Evolutionary conservation across 2,888 invertebrate genomes (phyloP).

Genomic region (Amiota mariae): DNA sequence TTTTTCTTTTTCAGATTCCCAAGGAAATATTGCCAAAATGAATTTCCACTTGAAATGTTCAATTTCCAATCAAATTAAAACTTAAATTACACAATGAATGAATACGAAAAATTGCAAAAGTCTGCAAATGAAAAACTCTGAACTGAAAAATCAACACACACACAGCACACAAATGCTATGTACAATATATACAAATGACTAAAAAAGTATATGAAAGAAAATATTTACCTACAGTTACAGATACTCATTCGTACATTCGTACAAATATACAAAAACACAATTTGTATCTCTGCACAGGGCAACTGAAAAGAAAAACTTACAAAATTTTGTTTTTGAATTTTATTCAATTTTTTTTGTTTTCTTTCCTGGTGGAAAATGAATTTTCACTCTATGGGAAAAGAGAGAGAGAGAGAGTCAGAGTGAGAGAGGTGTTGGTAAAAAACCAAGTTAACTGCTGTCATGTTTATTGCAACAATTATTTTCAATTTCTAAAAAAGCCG

Average conservation of each 20-base stretch:
- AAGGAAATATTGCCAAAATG: background rate
- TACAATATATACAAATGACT: background rate
- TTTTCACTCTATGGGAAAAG: background rate
- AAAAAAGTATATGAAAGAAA: background rate
- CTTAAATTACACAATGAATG: slow-evolving; percentile 29
- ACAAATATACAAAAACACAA: background rate
- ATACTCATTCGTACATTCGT: background rate
- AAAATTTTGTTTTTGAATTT: too few species aligned
- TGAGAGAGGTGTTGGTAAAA: background rate
- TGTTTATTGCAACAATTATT: slow-evolving; percentile 33
- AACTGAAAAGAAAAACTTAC: too few species aligned
- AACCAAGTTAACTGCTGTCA: slow-evolving; percentile 24
- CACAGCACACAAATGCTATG: background rate
- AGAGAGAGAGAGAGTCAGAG: too few species aligned
- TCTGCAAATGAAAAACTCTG: background rate
- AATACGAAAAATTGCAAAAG: background rate
- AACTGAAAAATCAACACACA: background rate
- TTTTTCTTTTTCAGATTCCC: background rate
- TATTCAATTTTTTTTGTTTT: background rate
- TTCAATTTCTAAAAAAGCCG: slow-evolving; percentile 37
- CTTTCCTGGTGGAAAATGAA: slow-evolving; percentile 11
- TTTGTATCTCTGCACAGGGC: background rate
- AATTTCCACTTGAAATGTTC: slow-evolving; percentile 24
- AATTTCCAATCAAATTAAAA: slow-evolving; percentile 29
- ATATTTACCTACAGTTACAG: background rate